A percentile compares a stretch with the other conserved stretches of the same genome.
These are phyloP conservation scores for Syndactyla subalaris DNA, from an alignment of 2,797 vertebrate genomes.

Conservation along the genomic window DNA sequence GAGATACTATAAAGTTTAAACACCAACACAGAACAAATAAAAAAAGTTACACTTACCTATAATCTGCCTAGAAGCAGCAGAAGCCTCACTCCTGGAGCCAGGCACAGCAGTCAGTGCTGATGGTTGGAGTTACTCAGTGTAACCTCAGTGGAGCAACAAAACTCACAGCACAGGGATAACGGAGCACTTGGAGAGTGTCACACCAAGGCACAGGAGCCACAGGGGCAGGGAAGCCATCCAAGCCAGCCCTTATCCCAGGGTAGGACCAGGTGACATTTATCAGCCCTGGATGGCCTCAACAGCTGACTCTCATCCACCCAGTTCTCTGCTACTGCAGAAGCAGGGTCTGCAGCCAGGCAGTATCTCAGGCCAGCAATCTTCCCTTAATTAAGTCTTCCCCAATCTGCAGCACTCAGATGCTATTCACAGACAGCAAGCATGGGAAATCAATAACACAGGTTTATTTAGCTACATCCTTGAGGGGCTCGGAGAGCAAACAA, in stretches of 20 bases:
- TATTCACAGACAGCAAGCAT: neutral
- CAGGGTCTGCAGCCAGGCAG: neutral
- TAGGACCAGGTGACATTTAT: neutral
- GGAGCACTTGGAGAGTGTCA: neutral
- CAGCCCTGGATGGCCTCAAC: neutral
- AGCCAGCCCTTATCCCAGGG: neutral
- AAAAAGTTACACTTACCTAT: neutral
- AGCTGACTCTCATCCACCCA: neutral
- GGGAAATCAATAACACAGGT: constrained; percentile 21
- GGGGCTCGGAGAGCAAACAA: neutral
- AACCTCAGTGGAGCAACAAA: neutral
- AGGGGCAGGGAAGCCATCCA: neutral
- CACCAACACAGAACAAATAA: neutral
- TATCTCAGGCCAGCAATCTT: neutral
- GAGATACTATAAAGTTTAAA: neutral
- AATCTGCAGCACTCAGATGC: neutral
- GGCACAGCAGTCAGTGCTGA: neutral
- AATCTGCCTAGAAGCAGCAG: neutral
- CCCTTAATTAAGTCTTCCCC: constrained; percentile 9
- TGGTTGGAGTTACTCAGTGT: neutral
- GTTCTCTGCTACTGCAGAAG: neutral
- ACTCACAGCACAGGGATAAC: neutral
- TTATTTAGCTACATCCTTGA: constrained; percentile 7
- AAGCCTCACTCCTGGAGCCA: neutral
- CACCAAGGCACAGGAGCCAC: neutral